These are phyloP conservation scores for Mugil cephalus DNA, from an alignment of 2,113 vertebrate genomes.

Conservation along the genomic window DNA sequence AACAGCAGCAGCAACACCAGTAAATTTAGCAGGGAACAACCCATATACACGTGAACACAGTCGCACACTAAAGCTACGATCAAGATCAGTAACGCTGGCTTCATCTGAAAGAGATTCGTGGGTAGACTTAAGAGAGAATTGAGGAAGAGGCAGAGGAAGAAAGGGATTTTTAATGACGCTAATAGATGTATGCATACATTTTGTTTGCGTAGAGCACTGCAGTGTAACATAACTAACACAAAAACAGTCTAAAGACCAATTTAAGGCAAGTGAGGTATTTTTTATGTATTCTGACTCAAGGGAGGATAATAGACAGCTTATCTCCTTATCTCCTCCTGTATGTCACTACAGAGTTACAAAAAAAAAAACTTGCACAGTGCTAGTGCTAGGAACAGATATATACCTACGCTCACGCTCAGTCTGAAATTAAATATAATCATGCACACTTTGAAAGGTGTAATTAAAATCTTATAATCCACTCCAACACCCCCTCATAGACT, in stretches of 20 bases:
- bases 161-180: neutral
- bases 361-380: too few species aligned
- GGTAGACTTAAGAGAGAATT: neutral
- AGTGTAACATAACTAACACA: too few species aligned
- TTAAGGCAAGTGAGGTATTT: neutral
- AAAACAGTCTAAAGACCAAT: neutral
- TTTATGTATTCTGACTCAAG: neutral
- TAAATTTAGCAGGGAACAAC: slow-evolving; percentile 14
- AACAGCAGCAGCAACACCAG: slow-evolving; percentile 23
- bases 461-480: neutral
- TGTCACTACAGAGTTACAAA: neutral
- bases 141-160: neutral
- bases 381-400: neutral
- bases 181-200: neutral
- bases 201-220: too few species aligned
- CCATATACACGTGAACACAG: neutral
- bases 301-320: too few species aligned
- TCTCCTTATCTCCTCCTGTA: neutral
- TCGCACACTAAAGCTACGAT: slow-evolving; percentile 13
- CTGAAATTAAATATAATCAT: slow-evolving; percentile 8
- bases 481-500: neutral
- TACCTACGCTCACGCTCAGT: neutral
- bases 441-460: slow-evolving; percentile 3
- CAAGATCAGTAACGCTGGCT: slow-evolving; percentile 48
- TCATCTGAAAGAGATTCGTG: slow-evolving; percentile 20